Conservation (phyloP, 1,140 invertebrate genomes). For the Pararge aegeria region DNA sequence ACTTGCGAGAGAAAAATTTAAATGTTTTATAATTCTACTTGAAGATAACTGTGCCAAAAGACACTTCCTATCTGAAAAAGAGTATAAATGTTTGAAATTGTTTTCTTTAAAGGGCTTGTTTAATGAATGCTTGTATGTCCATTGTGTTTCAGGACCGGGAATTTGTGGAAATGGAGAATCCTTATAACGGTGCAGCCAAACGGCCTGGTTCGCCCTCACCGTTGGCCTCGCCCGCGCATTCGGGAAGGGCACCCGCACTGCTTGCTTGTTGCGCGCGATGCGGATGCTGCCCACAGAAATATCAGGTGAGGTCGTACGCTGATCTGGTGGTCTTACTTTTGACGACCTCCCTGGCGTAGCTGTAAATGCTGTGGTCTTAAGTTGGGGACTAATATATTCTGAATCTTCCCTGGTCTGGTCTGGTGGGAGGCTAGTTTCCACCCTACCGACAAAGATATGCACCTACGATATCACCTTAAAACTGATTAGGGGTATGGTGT, state of each 20-base stretch:
- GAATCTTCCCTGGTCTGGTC: too few relatives aligned
- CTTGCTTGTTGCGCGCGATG: slow-evolving; percentile 88
- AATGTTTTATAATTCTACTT: too few relatives aligned
- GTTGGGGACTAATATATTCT: too few relatives aligned
- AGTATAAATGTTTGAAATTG: background rate
- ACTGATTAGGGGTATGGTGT: too few relatives aligned
- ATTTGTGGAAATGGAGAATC: slow-evolving; percentile 97
- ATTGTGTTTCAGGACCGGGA: slow-evolving; percentile 91
- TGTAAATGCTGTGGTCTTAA: too few relatives aligned
- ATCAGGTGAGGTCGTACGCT: slow-evolving; percentile 83
- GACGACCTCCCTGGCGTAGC: too few relatives aligned
- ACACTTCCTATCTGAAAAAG: background rate
- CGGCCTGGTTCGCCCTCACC: slow-evolving; percentile 92
- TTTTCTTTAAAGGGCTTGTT: background rate
- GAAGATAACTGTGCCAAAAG: background rate
- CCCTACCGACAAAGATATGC: too few relatives aligned
- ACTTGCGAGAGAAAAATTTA: too few relatives aligned
- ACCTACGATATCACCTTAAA: too few relatives aligned
- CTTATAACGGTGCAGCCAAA: slow-evolving; percentile 94
- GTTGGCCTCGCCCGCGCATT: slow-evolving; percentile 92
- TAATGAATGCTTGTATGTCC: background rate
- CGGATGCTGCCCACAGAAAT: slow-evolving; percentile 91
- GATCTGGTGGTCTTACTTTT: background rate
- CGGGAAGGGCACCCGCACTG: slow-evolving; percentile 86
- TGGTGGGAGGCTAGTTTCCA: too few relatives aligned